Evolutionary conservation across 2,797 vertebrate species (phyloP).

Genomic region (Tachyglossus aculeatus): DNA sequence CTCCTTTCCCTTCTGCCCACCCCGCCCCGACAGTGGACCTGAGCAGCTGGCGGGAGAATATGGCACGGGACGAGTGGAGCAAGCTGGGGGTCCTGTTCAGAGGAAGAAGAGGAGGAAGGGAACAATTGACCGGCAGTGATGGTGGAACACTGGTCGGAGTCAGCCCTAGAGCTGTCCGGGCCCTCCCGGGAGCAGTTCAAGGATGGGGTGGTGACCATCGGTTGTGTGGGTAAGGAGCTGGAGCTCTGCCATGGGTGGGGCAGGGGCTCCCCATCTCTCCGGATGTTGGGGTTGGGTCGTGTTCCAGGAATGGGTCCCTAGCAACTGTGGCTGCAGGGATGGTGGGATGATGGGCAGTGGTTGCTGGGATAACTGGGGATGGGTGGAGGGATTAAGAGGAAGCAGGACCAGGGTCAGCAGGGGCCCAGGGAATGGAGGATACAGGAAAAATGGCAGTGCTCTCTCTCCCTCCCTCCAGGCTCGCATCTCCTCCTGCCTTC

Average conservation of each 20-base stretch:
- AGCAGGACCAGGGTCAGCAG: no score
- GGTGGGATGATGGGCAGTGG: no score
- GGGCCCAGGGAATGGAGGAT: no score
- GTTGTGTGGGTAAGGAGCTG: conserved; percentile 83
- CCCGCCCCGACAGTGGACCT: conserved; percentile 79
- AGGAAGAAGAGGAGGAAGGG: conserved; percentile 69
- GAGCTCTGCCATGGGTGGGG: rapidly evolving
- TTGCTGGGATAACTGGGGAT: no score
- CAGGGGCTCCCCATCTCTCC: no score
- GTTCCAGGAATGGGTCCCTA: no score
- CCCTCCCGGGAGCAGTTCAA: conserved; percentile 84
- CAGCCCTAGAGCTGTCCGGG: conserved; percentile 81
- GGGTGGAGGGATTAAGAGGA: no score
- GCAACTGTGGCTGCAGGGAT: no score
- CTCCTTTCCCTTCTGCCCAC: not conserved
- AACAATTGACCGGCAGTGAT: conserved; percentile 77
- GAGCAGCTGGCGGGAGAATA: conserved; percentile 91
- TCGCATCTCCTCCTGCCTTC: no score
- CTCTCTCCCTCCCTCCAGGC: no score
- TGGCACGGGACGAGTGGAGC: conserved; percentile 82
- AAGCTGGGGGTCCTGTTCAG: conserved; percentile 46
- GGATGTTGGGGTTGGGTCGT: no score
- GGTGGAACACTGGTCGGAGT: conserved; percentile 87
- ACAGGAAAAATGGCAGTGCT: no score
- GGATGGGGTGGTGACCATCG: conserved; percentile 89